Evolutionary conservation across 2,888 invertebrate genomes (phyloP), one percentile per base, ranked within the genome.

Genomic region (Standfussiana lucernea): DNA sequence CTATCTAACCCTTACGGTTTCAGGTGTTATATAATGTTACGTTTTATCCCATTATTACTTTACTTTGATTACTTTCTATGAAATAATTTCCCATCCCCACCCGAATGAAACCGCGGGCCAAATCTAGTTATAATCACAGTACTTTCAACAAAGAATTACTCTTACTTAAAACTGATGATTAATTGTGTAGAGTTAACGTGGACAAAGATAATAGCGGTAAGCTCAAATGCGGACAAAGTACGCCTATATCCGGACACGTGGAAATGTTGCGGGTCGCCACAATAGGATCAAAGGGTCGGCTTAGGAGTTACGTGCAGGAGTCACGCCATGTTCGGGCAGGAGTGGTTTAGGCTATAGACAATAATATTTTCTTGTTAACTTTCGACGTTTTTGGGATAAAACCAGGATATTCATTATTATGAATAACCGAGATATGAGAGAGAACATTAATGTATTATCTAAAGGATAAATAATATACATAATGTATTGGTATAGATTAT

Each of bases 231-330:
- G n/a, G 15, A 2, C 18, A 64, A 40, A 15, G 40, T 64, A 59
- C 28, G 21, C n/a, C 6, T 35, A 70, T 72, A 69, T 67, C 56
- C 42, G 11, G 24, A 40, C 59, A 47, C 28, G 53, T 59, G n/a
- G 53, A 78, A 74, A 74, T 65, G 18, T 75, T 74, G 45, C 7
- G 76, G 84, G 15, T 64, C n/a, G 59, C 66, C 81, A 59, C 50
- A 84, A 67, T 37, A 53, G 75, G 68, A 69, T 69, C 76, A 80
- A 71, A 47, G 35, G 84, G 67, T 80, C 70, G 75, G 75, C 67
- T 84, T 71, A 75, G 45, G 13, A 68, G 61, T 56, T 69, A 78
- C 83, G 78, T 68, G 83, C 47, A n/a, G n/a, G n/a, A n/a, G n/a
- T n/a, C n/a, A n/a, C n/a, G n/a, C 68, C 35, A 59, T 35, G 67